Evolutionary conservation across 2,113 vertebrate genomes (phyloP).

Genomic region (Stigmatopora argus): DNA sequence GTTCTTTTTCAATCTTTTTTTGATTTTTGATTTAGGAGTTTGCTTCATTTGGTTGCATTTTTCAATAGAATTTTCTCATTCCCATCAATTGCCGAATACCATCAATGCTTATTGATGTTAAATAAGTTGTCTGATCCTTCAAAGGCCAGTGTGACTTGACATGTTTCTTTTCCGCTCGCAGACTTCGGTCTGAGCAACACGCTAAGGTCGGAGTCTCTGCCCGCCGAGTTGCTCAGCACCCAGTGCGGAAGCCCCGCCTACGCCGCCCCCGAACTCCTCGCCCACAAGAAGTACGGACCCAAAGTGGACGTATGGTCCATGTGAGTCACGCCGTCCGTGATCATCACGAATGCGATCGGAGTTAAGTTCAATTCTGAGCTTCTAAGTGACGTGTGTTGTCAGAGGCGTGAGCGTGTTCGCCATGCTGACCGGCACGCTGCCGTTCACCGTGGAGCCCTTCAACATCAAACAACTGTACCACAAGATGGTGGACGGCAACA

Average conservation of each 20-base stretch:
- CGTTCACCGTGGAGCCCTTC: slow-evolving; percentile 77
- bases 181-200: slow-evolving; percentile 84
- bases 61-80: too few species aligned
- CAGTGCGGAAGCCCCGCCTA: slow-evolving; percentile 81
- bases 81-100: too few species aligned
- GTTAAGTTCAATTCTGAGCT: too few species aligned
- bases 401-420: slow-evolving; percentile 80
- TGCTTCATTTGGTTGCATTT: too few species aligned
- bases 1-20: too few species aligned
- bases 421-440: slow-evolving; percentile 77
- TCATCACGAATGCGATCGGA: too few species aligned
- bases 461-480: slow-evolving; percentile 80
- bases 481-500: slow-evolving; percentile 79
- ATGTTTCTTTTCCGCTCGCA: slow-evolving; percentile 42
- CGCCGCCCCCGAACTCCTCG: slow-evolving; percentile 77
- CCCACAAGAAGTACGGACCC: slow-evolving; percentile 80
- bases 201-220: slow-evolving; percentile 70
- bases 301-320: slow-evolving; percentile 84
- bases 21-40: too few species aligned
- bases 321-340: slow-evolving; percentile 60
- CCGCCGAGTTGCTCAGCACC: slow-evolving; percentile 76
- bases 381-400: slow-evolving; percentile 10
- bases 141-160: background rate
- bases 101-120: too few species aligned
- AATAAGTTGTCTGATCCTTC: too few species aligned